phyloP scores from a whole-genome alignment of 1,140 invertebrate species.

The Diprion similis region DNA sequence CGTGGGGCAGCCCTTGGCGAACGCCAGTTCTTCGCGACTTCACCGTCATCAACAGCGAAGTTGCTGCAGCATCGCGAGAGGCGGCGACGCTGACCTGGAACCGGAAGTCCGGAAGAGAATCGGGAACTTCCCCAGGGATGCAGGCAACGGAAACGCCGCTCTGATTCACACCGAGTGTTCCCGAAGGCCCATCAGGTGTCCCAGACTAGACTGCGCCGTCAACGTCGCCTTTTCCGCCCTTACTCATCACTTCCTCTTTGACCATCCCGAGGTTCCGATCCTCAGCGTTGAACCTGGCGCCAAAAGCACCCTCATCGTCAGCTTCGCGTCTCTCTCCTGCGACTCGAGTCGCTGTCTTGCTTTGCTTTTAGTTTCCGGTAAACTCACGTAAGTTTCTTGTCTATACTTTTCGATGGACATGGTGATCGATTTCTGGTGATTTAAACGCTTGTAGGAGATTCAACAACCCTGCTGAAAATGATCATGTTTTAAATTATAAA shows the following conservation, averaged over 20 bases:
- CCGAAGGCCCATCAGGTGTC: conserved; percentile 52
- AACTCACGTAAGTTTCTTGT: conserved; percentile 51
- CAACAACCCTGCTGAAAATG: no score
- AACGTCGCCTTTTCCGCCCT: conserved; percentile 55
- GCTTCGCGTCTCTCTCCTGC: conserved; percentile 42
- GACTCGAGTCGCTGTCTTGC: conserved; percentile 53
- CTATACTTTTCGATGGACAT: background rate
- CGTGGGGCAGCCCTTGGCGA: background rate
- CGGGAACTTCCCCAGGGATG: background rate
- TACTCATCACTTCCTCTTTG: conserved; percentile 55
- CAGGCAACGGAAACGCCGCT: conserved; percentile 25
- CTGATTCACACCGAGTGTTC: conserved; percentile 46
- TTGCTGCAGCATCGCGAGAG: conserved; percentile 32
- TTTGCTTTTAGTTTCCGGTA: conserved; percentile 51
- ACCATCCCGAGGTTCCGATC: conserved; percentile 56
- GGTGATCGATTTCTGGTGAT: no score
- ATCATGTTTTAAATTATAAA: no score
- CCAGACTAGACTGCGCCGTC: conserved; percentile 49
- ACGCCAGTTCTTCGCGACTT: background rate
- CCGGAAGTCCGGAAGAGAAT: background rate
- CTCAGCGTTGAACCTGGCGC: conserved; percentile 49
- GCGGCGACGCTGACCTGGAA: conserved; percentile 18
- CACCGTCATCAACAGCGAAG: conserved; percentile 30
- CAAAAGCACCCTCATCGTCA: conserved; percentile 51
- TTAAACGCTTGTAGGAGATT: no score